phyloP scores from a whole-genome alignment of 1,140 invertebrate genomes.

The Aphis craccivora region DNA sequence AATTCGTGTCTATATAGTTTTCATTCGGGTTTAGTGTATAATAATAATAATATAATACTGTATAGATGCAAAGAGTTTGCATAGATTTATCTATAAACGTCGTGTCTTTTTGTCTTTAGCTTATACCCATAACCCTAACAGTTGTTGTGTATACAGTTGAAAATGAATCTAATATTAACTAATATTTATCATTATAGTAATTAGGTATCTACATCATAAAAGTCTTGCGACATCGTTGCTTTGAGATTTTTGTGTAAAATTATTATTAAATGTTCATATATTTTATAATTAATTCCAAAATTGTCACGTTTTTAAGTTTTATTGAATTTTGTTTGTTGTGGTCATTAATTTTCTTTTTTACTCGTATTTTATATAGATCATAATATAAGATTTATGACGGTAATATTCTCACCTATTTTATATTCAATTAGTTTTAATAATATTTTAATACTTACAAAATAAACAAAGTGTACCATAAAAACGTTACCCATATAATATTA shows the following conservation, averaged over 20 bases:
- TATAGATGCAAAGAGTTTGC: background rate
- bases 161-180: too few species aligned
- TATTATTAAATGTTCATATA: background rate
- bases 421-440: background rate
- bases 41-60: background rate
- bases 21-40: background rate
- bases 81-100: background rate
- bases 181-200: background rate
- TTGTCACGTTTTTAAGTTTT: background rate
- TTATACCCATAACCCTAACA: background rate
- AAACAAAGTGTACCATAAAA: background rate
- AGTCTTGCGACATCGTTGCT: background rate
- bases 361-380: background rate
- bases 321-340: background rate
- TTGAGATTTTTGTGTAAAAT: background rate
- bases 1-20: background rate
- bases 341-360: background rate
- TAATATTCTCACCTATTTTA: background rate
- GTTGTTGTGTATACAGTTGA: background rate
- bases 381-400: background rate
- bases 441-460: background rate
- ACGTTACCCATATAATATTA: background rate
- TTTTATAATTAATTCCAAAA: background rate
- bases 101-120: background rate
- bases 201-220: background rate